Conservation (phyloP, 2,888 invertebrate species). For the Idaea aversata region DNA sequence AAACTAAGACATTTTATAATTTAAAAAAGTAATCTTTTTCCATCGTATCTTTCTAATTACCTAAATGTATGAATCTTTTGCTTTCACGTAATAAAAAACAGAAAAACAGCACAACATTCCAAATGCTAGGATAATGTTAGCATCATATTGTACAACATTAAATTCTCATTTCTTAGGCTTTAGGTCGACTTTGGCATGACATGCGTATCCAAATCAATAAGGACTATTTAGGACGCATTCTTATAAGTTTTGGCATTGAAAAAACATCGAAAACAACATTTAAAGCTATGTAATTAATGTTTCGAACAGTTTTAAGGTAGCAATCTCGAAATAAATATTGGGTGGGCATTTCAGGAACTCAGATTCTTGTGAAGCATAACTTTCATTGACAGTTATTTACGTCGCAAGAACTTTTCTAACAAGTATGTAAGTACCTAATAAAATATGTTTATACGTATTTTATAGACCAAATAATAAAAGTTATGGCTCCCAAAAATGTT, state of each 20-base stretch:
- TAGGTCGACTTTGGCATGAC: slow-evolving; percentile 59
- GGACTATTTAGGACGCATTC: slow-evolving; percentile 33
- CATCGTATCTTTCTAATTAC: background rate
- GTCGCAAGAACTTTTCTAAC: background rate
- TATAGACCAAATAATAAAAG: slow-evolving; percentile 10
- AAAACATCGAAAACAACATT: slow-evolving; percentile 28
- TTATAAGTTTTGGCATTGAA: slow-evolving; percentile 20
- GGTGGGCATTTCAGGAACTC: background rate
- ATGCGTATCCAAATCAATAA: slow-evolving; percentile 45
- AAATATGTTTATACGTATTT: background rate
- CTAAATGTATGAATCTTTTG: slow-evolving; percentile 30
- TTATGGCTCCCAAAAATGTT: slow-evolving; percentile 23
- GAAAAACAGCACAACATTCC: slow-evolving; percentile 51
- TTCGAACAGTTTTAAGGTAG: slow-evolving; percentile 15
- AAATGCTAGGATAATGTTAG: slow-evolving; percentile 55
- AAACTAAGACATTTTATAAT: background rate
- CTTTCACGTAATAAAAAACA: slow-evolving; percentile 43
- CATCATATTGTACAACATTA: slow-evolving; percentile 51
- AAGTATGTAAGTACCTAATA: background rate
- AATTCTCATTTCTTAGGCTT: slow-evolving; percentile 41
- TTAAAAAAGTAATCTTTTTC: slow-evolving; percentile 3
- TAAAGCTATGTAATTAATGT: slow-evolving; percentile 23
- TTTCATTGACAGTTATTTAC: slow-evolving; percentile 2
- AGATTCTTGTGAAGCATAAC: slow-evolving; percentile 19
- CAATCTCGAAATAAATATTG: background rate